Conservation (phyloP, 2,888 invertebrate genomes). For the Portevinia maculata region DNA sequence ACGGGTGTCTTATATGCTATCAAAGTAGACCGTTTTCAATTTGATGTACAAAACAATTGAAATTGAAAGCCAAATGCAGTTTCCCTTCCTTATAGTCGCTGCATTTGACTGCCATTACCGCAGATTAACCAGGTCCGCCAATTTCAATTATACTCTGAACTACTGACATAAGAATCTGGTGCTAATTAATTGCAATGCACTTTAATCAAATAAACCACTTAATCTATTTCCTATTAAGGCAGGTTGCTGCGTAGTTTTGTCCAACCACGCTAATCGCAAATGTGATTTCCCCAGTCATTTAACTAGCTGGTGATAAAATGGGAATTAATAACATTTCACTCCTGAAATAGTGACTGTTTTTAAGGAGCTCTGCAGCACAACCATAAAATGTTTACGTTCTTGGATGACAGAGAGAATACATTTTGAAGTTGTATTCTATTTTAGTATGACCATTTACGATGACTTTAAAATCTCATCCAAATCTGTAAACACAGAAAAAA, state of each 20-base stretch:
- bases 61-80: too few relatives aligned
- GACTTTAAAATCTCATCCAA: slow-evolving; percentile 17
- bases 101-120: too few relatives aligned
- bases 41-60: too few relatives aligned
- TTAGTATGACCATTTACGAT: slow-evolving; percentile 9
- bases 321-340: slow-evolving; percentile 4
- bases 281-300: neutral
- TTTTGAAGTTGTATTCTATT: slow-evolving; percentile 4
- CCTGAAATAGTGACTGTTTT: slow-evolving; percentile 15
- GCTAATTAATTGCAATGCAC: too few relatives aligned
- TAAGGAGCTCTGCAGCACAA: slow-evolving; percentile 1
- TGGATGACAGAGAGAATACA: neutral
- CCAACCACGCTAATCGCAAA: neutral
- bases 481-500: neutral
- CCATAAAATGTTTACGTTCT: slow-evolving; percentile 20
- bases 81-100: too few relatives aligned
- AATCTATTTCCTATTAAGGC: slow-evolving; percentile 7
- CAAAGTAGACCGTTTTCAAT: too few relatives aligned
- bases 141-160: too few relatives aligned
- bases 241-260: neutral
- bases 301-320: neutral
- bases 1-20: too few relatives aligned
- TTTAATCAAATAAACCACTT: too few relatives aligned
- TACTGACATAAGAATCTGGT: too few relatives aligned
- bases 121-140: too few relatives aligned